Base-by-base conservation (phyloP, 1,140 invertebrate species). In the Ostrea denselamellosa region DNA sequence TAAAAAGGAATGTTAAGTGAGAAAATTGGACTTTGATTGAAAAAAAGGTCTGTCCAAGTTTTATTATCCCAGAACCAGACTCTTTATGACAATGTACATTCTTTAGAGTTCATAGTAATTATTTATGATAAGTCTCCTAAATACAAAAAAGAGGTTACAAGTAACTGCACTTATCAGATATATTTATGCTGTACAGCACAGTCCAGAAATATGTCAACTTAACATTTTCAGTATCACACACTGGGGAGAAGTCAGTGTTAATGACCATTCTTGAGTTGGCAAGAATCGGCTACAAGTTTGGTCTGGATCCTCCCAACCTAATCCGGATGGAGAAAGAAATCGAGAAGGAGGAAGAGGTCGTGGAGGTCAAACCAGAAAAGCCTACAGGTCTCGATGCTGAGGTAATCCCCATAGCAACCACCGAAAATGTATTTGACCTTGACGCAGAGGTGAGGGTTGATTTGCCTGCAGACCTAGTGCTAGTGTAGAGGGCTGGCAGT, bases 281-380 rank as follows among this genome's bases (percentile, higher is more conserved):
- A 14, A 96, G 98, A 90, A 96, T 97, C 85, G 98, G 97, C 19
- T 97, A 97, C 44, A 97, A 97, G 91, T 97, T 97, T 91, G 98
- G 98, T 12, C 97, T 99, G 97, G 96, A 98, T 81, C 98, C 98
- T 1, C 98, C 98, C 0, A 96, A 98, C 95, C 95, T 99, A 53
- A 97, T 99, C 0, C 97, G 98, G 93, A 97, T 99, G 96, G 98
- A 99, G 95, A 96, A 97, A 88, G 98, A 99, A 95, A 99, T 99
- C 89, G 98, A 99, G 86, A 88, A 89, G 68, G 91, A 93, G 65
- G 90, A 92, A 82, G 86, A 87, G 54, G 82, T 83, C 9, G 22
- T 68, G 19, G 82, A 87, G 58, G 85, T 83, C 53, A 85, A 44
- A 77, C 62, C 85, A 12, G 54, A 68, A 19, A 87, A 90, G 86